Percentiles rank a stretch among this genome's conserved stretches.
phyloP scores from a whole-genome alignment of 2,888 invertebrate species.

The Patella depressa region DNA sequence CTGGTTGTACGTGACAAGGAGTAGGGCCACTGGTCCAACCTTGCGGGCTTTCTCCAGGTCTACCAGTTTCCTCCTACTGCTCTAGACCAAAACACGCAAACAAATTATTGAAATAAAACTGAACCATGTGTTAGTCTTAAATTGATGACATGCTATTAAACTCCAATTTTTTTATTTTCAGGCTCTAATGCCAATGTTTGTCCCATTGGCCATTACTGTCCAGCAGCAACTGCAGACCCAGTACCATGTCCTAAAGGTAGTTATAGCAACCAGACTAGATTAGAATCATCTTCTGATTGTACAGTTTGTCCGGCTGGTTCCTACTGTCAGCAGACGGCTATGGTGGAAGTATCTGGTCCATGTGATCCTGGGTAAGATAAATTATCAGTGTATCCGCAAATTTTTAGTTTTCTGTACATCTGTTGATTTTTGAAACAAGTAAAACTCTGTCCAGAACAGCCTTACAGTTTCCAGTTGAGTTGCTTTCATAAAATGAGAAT shows the following conservation, averaged over 20 bases:
- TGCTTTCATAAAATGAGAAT: no score
- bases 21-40: no score
- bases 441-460: no score
- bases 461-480: no score
- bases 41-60: no score
- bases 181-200: conserved; percentile 66
- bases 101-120: background rate
- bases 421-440: no score
- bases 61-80: no score
- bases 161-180: conserved; percentile 26
- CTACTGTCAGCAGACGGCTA: conserved; percentile 59
- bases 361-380: conserved; percentile 61
- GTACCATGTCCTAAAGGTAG: conserved; percentile 65
- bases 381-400: no score
- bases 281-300: conserved; percentile 55
- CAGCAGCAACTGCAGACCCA: conserved; percentile 60
- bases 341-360: conserved; percentile 55
- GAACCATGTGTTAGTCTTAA: no score
- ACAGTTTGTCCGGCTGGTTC: conserved; percentile 60
- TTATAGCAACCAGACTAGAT: conserved; percentile 61
- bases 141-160: background rate
- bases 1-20: no score
- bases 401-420: no score
- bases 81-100: background rate
- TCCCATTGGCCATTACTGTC: conserved; percentile 65